Base-by-base conservation (phyloP, 1,140 invertebrate species). In the Hylaeus volcanicus region DNA sequence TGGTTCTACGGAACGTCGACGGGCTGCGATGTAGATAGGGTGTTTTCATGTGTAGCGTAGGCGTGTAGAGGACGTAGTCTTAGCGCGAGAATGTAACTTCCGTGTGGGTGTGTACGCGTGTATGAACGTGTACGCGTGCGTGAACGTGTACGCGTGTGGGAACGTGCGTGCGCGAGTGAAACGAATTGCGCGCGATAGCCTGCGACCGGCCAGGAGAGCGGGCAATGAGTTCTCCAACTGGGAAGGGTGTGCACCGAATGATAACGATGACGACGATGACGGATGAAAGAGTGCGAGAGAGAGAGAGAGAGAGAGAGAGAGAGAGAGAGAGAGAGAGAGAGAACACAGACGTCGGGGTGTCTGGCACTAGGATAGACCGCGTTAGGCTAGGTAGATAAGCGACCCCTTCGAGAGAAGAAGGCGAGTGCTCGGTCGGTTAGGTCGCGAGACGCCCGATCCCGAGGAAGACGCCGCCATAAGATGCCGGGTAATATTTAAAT, bases 11-110 rank as follows among this genome's bases (percentile, higher is more conserved):
- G 75, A 63, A 70, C 73, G 76, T 79, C 77, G 76, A 74, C 72
- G 80, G 78, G 88, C 84, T 88, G 89, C 88, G 88, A 90, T 93
- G 92, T 93, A 93, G 93, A 93, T 93, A 93, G 90, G 89, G 88
- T 93, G 92, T 93, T 93, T 93, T 92, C 91, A 92, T 93, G 92
- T 93, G 90, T 93, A 93, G 91, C 84, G 88, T 92, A 92, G 89
- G 89, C 90, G 88, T 91, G 88, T 92, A 93, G 91, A 91, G 78
- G 83, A 90, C 91, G 90, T 93, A 93, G 91, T 93, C 90, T 91
- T 90, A 92, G 87, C 87, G 84, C 82, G 82, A 86, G 89, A 81
- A 76, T 86, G 89, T 81, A 58, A 58, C 77, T 37, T 43, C 70
- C n/a, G 37, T 53, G 48, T 48, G 55, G 3, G 53, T 41, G 12